Conservation (phyloP, 2,797 vertebrate genomes). For the Helarctos malayanus region DNA sequence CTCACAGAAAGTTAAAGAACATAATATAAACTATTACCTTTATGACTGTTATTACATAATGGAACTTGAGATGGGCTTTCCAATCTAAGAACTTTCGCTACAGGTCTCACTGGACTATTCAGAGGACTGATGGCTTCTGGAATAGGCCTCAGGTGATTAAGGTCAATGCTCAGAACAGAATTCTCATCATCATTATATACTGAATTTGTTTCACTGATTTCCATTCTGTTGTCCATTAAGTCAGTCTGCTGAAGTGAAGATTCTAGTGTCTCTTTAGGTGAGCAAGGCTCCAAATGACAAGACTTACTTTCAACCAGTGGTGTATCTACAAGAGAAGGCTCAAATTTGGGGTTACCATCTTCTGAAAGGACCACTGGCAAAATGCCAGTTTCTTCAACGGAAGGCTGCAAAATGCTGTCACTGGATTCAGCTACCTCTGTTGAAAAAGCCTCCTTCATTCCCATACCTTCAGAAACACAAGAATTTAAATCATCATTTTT, state of each 20-base stretch:
- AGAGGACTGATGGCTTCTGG: conserved; percentile 97
- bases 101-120: conserved; percentile 94
- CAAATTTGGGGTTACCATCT: background rate
- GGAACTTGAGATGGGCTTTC: conserved; percentile 90
- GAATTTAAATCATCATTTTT: conserved; percentile 77
- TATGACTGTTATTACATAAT: conserved; percentile 92
- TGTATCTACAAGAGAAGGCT: conserved; percentile 62
- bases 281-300: conserved; percentile 85
- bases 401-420: conserved; percentile 54
- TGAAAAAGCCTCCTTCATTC: conserved; percentile 79
- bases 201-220: conserved; percentile 81
- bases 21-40: conserved; percentile 90
- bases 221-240: conserved; percentile 74
- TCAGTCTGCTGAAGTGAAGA: conserved; percentile 77
- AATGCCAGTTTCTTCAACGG: conserved; percentile 59
- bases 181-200: conserved; percentile 93
- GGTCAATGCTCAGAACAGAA: conserved; percentile 95
- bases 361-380: conserved; percentile 37
- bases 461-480: conserved; percentile 53
- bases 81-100: conserved; percentile 89
- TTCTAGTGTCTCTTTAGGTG: conserved; percentile 80
- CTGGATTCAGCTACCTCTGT: conserved; percentile 67
- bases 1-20: conserved; percentile 48
- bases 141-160: conserved; percentile 94
- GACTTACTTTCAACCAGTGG: conserved; percentile 75